These are phyloP conservation scores for Platycheirus albimanus DNA, from an alignment of 2,888 invertebrate species.

Conservation along the genomic window DNA sequence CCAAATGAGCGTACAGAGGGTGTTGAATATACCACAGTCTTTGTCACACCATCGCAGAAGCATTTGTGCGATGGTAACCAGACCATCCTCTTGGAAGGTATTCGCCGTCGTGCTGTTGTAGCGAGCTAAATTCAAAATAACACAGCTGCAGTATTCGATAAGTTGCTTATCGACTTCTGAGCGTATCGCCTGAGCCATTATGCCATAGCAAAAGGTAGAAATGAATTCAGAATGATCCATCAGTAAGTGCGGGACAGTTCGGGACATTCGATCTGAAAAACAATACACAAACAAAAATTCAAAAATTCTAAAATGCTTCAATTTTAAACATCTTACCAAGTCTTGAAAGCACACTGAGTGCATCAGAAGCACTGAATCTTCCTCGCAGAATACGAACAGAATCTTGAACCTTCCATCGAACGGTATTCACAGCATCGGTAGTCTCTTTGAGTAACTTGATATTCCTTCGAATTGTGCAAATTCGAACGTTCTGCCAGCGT, in stretches of 20 bases:
- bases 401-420: conserved; percentile 79
- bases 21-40: conserved; percentile 86
- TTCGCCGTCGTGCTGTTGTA: conserved; percentile 85
- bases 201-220: conserved; percentile 82
- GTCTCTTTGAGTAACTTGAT: conserved; percentile 77
- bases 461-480: conserved; percentile 78
- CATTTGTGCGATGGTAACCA: conserved; percentile 86
- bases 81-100: conserved; percentile 85
- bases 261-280: conserved; percentile 80
- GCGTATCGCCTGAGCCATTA: conserved; percentile 83
- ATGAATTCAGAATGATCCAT: conserved; percentile 81
- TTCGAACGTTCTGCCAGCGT: conserved; percentile 76
- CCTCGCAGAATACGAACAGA: conserved; percentile 80
- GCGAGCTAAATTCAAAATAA: conserved; percentile 87
- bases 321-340: conserved; percentile 77
- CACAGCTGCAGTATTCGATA: conserved; percentile 82
- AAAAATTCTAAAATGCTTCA: background rate
- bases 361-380: conserved; percentile 79
- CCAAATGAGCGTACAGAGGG: conserved; percentile 87
- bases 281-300: background rate
- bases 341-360: conserved; percentile 78
- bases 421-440: conserved; percentile 77
- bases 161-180: conserved; percentile 82
- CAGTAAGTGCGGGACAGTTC: conserved; percentile 81
- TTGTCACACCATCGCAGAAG: conserved; percentile 88